A percentile compares a stretch with the other conserved stretches of the same genome.
These are phyloP conservation scores for Scartelaos histophorus DNA, from an alignment of 2,113 vertebrate genomes.

Conservation along the genomic window DNA sequence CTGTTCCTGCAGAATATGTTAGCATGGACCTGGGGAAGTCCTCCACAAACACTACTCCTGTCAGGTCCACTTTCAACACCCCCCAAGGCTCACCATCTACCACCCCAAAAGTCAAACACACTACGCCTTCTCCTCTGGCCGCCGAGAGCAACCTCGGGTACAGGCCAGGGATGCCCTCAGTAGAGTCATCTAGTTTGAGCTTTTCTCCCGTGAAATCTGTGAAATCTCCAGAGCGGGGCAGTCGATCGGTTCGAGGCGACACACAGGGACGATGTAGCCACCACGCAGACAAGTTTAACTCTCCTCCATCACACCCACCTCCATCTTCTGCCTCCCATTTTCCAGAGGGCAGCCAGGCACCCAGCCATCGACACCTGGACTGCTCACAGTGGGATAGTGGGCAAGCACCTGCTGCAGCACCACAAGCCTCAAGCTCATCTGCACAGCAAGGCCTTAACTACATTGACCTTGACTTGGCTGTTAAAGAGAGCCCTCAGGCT, in stretches of 20 bases:
- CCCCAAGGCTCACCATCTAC: slow-evolving; percentile 53
- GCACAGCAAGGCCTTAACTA: slow-evolving; percentile 83
- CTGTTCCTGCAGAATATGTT: slow-evolving; percentile 76
- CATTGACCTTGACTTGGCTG: slow-evolving; percentile 82
- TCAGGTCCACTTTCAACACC: slow-evolving; percentile 63
- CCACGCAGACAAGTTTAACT: slow-evolving; percentile 71
- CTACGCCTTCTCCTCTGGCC: slow-evolving; percentile 50
- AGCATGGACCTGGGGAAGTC: slow-evolving; percentile 77
- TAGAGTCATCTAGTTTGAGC: slow-evolving; percentile 62
- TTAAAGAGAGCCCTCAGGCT: slow-evolving; percentile 71
- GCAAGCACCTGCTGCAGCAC: slow-evolving; percentile 56
- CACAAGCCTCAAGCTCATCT: slow-evolving; percentile 68
- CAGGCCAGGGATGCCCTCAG: slow-evolving; percentile 45
- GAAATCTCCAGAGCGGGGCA: slow-evolving; percentile 67
- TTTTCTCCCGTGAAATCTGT: slow-evolving; percentile 71
- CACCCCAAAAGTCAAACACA: slow-evolving; percentile 59
- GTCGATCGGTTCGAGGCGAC: slow-evolving; percentile 57
- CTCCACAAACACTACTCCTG: slow-evolving; percentile 50
- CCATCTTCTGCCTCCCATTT: slow-evolving; percentile 67
- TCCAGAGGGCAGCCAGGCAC: slow-evolving; percentile 64
- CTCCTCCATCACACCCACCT: slow-evolving; percentile 54
- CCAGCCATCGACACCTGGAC: slow-evolving; percentile 67
- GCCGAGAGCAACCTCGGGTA: slow-evolving; percentile 56
- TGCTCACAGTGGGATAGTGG: slow-evolving; percentile 67
- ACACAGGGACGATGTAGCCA: slow-evolving; percentile 62